These are phyloP conservation scores for Pygmarrhopalites habei DNA, from an alignment of 1,140 invertebrate genomes.

Conservation along the genomic window DNA sequence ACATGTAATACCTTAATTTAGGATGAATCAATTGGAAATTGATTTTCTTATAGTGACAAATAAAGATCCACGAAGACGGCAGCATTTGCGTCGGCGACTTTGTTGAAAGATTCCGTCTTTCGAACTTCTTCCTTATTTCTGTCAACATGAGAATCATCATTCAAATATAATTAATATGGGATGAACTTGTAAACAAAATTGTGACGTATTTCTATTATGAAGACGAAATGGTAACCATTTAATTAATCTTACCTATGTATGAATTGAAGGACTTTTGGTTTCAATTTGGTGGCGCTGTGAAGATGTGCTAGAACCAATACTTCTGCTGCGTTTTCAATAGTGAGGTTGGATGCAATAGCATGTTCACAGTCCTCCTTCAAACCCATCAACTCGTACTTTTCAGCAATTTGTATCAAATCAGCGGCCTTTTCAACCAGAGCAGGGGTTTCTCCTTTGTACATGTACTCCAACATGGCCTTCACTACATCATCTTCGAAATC, in stretches of 20 bases:
- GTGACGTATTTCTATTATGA: too few relatives aligned
- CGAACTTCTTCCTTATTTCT: conserved; percentile 38
- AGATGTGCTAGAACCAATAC: conserved; percentile 37
- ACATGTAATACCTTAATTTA: too few relatives aligned
- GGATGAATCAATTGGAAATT: too few relatives aligned
- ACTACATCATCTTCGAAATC: conserved; percentile 39
- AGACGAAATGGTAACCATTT: background rate
- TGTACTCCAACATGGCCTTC: conserved; percentile 36
- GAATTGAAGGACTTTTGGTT: conserved; percentile 35
- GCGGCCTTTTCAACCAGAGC: conserved; percentile 29
- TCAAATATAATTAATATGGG: background rate
- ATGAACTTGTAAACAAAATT: too few relatives aligned
- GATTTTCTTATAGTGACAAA: too few relatives aligned
- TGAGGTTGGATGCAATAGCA: conserved; percentile 30
- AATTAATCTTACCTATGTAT: conserved; percentile 29
- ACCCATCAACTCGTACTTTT: conserved; percentile 35
- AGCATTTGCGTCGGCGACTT: conserved; percentile 30
- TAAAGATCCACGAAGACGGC: conserved; percentile 36
- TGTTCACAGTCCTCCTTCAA: conserved; percentile 38
- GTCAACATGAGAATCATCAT: background rate
- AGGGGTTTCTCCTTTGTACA: conserved; percentile 21
- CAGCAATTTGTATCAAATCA: conserved; percentile 37
- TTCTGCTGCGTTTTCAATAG: conserved; percentile 32
- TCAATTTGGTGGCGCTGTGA: conserved; percentile 28
- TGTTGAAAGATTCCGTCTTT: conserved; percentile 31